Base-by-base conservation (phyloP, 2,113 vertebrate genomes). In the Brienomyrus brachyistius region DNA sequence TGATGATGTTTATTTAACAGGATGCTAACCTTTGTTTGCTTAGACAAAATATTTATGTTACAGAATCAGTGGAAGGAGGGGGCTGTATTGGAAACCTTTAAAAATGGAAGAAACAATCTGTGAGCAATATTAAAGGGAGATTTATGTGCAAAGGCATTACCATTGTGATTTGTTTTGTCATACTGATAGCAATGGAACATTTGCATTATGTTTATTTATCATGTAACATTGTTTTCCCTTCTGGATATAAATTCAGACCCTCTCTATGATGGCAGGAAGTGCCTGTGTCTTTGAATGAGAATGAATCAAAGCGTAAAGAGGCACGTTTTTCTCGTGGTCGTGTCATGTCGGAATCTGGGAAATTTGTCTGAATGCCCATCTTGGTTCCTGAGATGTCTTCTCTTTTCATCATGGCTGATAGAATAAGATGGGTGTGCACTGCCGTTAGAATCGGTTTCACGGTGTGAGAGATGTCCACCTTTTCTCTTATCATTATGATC, bases 321-420 rank as follows among this genome's bases (percentile, higher is more conserved):
- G 87, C 31, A 80, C 7, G 13, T 86, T 89, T 90, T 89, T 92
- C 88, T 80, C 11, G 62, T 89, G 88, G 90, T 91, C 88, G 54
- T 43, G 86, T 91, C 59, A 89, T 91, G 91, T 92, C 31, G 54
- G 91, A 90, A 92, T 43, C 74, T 82, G 91, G 91, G 82, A 91
- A 82, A 84, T 91, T 88, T 93, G 91, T 91, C 92, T 90, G 87
- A 92, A 91, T 88, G 91, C 92, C 89, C 90, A 90, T 88, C 88
- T 59, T 7, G 21, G 23, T 56, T 66, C 66, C 45, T 91, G 89
- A 87, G 91, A 88, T 5, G 86, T 48, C 83, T 84, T 40, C n/a
- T 62, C 91, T 89, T 84, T 88, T 92, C 45, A 31, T 74, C 89
- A 92, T 17, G 80, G 91, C 83, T 15, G 84, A 31, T 45, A 90